Evolutionary conservation across 2,113 vertebrate genomes (phyloP).

Genomic region (Ctenomys sociabilis): DNA sequence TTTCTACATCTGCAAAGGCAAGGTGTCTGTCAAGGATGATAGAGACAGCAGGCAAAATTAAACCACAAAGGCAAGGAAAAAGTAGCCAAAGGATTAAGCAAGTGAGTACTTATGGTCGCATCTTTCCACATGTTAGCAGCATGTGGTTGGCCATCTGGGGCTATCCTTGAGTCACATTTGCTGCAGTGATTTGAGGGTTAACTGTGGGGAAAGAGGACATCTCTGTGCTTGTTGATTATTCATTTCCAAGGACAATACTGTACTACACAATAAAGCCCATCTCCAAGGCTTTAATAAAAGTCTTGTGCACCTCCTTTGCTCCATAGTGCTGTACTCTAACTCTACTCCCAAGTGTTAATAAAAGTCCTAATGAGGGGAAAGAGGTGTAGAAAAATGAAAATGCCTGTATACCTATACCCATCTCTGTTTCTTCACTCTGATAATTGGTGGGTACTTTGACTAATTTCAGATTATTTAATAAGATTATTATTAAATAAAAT

Average conservation of each 20-base stretch:
- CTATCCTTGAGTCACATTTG: background rate
- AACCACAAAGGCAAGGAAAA: conserved; percentile 7
- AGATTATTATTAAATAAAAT: conserved; percentile 27
- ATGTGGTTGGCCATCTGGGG: conserved; percentile 6
- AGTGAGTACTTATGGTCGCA: background rate
- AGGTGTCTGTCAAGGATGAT: conserved; percentile 1
- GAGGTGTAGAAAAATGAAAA: background rate
- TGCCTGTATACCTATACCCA: background rate
- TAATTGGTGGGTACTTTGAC: background rate
- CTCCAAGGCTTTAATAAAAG: background rate
- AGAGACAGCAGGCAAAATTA: conserved; percentile 32
- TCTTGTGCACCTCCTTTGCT: background rate
- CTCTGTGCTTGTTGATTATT: background rate
- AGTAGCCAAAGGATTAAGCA: background rate
- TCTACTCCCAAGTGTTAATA: background rate
- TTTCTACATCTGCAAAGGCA: background rate
- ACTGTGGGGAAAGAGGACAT: background rate
- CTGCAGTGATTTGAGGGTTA: conserved; percentile 28
- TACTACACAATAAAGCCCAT: background rate
- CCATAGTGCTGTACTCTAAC: background rate
- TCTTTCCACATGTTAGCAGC: background rate
- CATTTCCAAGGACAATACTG: background rate
- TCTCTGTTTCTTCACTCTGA: conserved; percentile 25
- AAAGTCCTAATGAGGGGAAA: background rate
- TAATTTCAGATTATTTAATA: conserved; percentile 44